These are phyloP conservation scores for Aromia moschata DNA, from an alignment of 2,888 invertebrate genomes.

Conservation along the genomic window DNA sequence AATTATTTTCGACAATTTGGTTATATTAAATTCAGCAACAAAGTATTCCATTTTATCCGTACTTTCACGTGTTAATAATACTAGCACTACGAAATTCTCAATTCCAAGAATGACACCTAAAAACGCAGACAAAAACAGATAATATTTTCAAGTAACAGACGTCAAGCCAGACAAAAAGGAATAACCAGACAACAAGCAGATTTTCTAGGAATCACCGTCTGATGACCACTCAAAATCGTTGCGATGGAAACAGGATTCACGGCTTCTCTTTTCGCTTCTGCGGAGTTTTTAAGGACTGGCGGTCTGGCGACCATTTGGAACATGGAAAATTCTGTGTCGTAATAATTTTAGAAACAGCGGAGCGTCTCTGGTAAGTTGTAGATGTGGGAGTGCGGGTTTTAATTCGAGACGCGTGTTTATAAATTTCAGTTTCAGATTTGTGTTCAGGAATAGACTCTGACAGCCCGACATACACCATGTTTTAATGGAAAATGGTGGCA, in stretches of 20 bases:
- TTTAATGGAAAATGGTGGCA: conserved; percentile 15
- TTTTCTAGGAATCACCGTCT: neutral
- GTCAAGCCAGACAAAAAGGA: neutral
- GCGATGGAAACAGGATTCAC: neutral
- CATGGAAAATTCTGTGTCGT: neutral
- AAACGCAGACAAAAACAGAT: too few relatives aligned
- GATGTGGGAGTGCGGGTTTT: conserved; percentile 25
- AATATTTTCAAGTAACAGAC: neutral
- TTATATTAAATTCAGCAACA: too few relatives aligned
- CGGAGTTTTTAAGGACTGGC: neutral
- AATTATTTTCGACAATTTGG: too few relatives aligned
- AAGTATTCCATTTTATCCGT: too few relatives aligned
- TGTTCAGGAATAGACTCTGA: conserved; percentile 24
- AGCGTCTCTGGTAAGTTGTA: conserved; percentile 20
- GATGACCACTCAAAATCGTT: neutral
- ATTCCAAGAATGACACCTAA: too few relatives aligned
- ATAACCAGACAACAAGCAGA: neutral
- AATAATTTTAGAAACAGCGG: conserved; percentile 30
- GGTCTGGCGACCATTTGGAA: neutral
- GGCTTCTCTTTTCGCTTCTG: neutral
- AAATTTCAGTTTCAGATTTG: conserved; percentile 21
- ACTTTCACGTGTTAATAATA: too few relatives aligned
- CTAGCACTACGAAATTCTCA: too few relatives aligned
- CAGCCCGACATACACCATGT: conserved; percentile 17
- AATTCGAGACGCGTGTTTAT: conserved; percentile 27